Evolutionary conservation across 1,140 invertebrate genomes (phyloP).

Genomic region (Neodiprion fabricii): DNA sequence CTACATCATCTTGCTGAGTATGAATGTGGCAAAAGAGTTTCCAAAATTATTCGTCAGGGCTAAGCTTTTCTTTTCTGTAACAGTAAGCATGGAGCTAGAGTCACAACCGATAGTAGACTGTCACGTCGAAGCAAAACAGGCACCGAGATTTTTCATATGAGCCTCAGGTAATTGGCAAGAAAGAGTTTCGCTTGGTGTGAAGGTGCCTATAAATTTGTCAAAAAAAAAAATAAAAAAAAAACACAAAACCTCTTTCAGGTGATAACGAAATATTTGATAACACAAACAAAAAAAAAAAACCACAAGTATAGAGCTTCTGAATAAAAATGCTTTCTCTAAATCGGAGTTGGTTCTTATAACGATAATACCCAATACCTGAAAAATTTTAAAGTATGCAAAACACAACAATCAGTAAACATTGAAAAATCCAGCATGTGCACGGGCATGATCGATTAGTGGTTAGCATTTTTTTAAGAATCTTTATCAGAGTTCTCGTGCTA

Average conservation of each 20-base stretch:
- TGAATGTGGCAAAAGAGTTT: background rate
- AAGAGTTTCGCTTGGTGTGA: conserved; percentile 45
- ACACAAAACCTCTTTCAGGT: background rate
- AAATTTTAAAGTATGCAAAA: background rate
- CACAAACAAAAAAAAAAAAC: background rate
- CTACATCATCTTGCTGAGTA: no score
- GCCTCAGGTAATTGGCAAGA: conserved; percentile 54
- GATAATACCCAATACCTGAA: background rate
- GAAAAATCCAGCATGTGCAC: background rate
- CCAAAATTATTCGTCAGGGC: background rate
- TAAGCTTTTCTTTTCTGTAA: conserved; percentile 38
- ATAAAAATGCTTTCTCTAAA: background rate
- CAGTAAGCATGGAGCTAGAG: conserved; percentile 45
- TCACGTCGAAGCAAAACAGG: conserved; percentile 58
- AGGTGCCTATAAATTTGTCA: conserved; percentile 17
- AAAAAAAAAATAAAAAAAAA: conserved; percentile 12
- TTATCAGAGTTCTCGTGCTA: background rate
- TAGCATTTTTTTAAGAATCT: background rate
- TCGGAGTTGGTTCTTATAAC: background rate
- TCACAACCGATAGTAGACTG: conserved; percentile 45
- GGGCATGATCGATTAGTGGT: background rate
- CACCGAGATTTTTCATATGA: conserved; percentile 62
- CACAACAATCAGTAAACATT: background rate
- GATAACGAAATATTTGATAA: background rate
- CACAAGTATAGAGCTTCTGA: background rate